phyloP scores from a whole-genome alignment of 2,113 vertebrate species.

The Progne subis region DNA sequence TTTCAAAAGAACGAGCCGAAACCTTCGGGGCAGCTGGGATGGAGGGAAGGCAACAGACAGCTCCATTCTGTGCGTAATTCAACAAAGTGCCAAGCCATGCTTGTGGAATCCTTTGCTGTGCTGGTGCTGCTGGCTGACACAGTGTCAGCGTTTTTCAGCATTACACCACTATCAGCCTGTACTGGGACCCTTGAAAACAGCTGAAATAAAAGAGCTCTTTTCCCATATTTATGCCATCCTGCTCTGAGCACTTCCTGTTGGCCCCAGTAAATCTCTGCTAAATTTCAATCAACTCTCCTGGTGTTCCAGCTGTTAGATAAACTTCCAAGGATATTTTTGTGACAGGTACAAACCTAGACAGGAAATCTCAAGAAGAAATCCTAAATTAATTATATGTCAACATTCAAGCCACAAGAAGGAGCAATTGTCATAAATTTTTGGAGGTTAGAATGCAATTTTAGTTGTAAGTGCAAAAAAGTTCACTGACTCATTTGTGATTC shows the following conservation, averaged over 20 bases:
- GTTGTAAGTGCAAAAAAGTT: conserved; percentile 62
- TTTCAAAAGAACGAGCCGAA: neutral
- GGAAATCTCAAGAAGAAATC: conserved; percentile 75
- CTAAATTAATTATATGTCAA: conserved; percentile 80
- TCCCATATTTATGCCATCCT: conserved; percentile 63
- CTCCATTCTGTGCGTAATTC: neutral
- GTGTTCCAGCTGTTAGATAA: conserved; percentile 75
- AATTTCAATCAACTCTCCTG: conserved; percentile 4
- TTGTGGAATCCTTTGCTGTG: neutral
- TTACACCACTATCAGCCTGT: conserved; percentile 9
- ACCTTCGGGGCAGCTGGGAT: neutral
- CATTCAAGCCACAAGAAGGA: conserved; percentile 82
- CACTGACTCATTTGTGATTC: conserved; percentile 64
- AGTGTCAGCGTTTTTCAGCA: conserved; percentile 23
- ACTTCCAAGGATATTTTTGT: conserved; percentile 77
- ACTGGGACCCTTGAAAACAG: conserved; percentile 10
- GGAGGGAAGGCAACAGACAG: neutral
- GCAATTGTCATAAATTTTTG: conserved; percentile 77
- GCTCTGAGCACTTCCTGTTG: conserved; percentile 62
- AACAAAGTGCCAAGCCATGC: neutral
- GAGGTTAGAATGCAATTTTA: conserved; percentile 72
- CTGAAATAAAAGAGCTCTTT: conserved; percentile 29
- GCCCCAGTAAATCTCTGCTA: conserved; percentile 51
- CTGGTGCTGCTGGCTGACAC: conserved; percentile 11
- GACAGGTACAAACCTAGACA: conserved; percentile 78